Evolutionary conservation across 2,888 invertebrate genomes (phyloP), one percentile per base, ranked within the genome.

Genomic region (Augiades crinisus): DNA sequence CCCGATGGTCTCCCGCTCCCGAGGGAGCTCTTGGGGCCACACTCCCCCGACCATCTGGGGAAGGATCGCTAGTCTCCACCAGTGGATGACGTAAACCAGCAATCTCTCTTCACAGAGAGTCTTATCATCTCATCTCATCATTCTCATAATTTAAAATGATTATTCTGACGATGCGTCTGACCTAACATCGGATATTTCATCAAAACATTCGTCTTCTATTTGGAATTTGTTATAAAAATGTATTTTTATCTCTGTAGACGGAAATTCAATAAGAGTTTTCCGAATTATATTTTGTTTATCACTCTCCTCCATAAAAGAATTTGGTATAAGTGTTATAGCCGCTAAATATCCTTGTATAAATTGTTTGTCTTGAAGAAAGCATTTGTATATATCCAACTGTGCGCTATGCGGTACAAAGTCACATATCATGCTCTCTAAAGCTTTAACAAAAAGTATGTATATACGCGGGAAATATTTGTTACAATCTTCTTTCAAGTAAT

Each of bases 221-320:
- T 41, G 16, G 1, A 43, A 10, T 24, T n/a, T 36, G 3, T 38
- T 31, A 33, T 64, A 63, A 47, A 63, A 75, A 60, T 78, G 77
- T 66, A 77, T 73, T 59, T 67, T 72, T 12, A 78, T 64, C 64
- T 83, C 83, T n/a, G 69, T 61, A 7, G 78, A 76, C 3, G 78
- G 66, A 47, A 80, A 68, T 14, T 58, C 53, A 22, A 52, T 30
- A 21, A 77, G 60, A 12, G 52, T 58, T 24, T 59, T 49, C 14
- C 55, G 57, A 16, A 75, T 49, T 34, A n/a, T 56, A 49, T 30
- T 57, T 36, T 40, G 52, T n/a, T 49, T 57, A 34, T 34, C 38
- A 16, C 8, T 56, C 37, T 14, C 54, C 31, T 21, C 57, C 36
- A 2, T 58, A 47, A 16, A 47, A 17, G 31, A 13, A 21, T 47